Evolutionary conservation across 2,888 invertebrate genomes (phyloP).

Genomic region (Agelastica alni): DNA sequence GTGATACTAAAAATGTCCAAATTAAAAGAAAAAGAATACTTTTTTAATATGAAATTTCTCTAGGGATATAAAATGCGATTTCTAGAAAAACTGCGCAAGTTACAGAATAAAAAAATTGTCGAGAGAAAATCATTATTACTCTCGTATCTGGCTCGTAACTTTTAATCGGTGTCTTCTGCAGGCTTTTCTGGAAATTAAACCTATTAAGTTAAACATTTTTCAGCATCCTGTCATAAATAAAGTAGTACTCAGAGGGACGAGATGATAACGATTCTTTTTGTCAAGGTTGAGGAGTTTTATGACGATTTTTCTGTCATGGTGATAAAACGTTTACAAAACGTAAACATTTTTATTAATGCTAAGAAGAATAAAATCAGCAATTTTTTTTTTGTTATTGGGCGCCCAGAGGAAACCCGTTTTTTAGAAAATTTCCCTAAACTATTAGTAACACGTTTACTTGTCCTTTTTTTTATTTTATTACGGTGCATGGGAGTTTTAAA

Average conservation of each 20-base stretch:
- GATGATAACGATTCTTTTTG: slow-evolving; percentile 19
- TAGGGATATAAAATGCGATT: slow-evolving; percentile 10
- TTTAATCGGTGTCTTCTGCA: slow-evolving; percentile 42
- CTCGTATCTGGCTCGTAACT: slow-evolving; percentile 40
- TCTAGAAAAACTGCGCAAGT: neutral
- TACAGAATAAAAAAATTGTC: neutral
- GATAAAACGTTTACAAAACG: slow-evolving; percentile 6
- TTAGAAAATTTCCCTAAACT: too few relatives aligned
- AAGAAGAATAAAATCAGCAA: too few relatives aligned
- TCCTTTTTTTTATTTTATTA: too few relatives aligned
- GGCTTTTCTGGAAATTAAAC: slow-evolving; percentile 42
- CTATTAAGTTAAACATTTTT: slow-evolving; percentile 42
- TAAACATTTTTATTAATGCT: too few relatives aligned
- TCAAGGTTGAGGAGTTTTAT: slow-evolving; percentile 16
- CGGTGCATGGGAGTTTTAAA: too few relatives aligned
- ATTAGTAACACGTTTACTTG: too few relatives aligned
- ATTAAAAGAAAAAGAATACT: too few relatives aligned
- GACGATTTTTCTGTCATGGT: slow-evolving; percentile 7
- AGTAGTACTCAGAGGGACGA: slow-evolving; percentile 22
- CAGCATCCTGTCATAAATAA: slow-evolving; percentile 39
- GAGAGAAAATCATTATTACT: slow-evolving; percentile 32
- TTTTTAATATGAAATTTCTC: too few relatives aligned
- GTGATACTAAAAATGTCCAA: too few relatives aligned
- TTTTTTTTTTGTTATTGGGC: too few relatives aligned
- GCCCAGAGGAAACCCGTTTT: too few relatives aligned